Evolutionary conservation across 30 jellyfish, hydroid and myxozoan species (phyloP), one percentile per base, ranked within the genome.

Genomic region (Morbakka virulenta): DNA sequence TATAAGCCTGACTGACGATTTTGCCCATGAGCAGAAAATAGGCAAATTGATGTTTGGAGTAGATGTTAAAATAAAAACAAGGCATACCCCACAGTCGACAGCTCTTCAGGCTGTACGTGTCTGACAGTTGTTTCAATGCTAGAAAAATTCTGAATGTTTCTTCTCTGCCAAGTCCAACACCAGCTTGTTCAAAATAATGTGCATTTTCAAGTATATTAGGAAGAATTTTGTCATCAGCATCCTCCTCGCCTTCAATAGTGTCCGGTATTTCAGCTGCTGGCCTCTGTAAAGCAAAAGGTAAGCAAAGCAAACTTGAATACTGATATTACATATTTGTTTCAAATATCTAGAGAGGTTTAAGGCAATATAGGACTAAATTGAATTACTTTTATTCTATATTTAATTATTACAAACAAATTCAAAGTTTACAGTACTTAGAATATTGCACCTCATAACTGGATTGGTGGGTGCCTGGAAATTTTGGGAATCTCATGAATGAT

Each of bases 71-170:
- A n/a, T n/a, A n/a, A n/a, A n/a, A n/a, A n/a, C n/a, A n/a, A n/a
- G n/a, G n/a, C 95, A 26, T 53, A 91, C 98, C 98, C 98, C 98
- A 91, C 49, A 91, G 85, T 41, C 98, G 35, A 79, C 98, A 91
- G 2, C 80, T 32, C 79, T 91, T 77, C 33, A 91, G 69, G 21
- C 3, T 57, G 52, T 91, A 91, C 13, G 95, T 74, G 65, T 91
- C 95, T 34, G 96, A n/a, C 27, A 91, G 32, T 65, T 91, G 98
- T 68, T 81, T 91, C 22, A 85, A 30, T 6, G 96, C 98, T 13
- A 91, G 85, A 36, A 91, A 85, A 33, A 81, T 69, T 41, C 89
- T 88, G 62, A 91, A 91, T 12, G 86, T 74, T 69, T 91, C 98
- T 81, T 91, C 98, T 70, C 93, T 85, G 35, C 96, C 96, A 35